Evolutionary conservation across 1,140 invertebrate species (phyloP), one percentile per base, ranked within the genome.

Genomic region (Hylyphantes graminicola): DNA sequence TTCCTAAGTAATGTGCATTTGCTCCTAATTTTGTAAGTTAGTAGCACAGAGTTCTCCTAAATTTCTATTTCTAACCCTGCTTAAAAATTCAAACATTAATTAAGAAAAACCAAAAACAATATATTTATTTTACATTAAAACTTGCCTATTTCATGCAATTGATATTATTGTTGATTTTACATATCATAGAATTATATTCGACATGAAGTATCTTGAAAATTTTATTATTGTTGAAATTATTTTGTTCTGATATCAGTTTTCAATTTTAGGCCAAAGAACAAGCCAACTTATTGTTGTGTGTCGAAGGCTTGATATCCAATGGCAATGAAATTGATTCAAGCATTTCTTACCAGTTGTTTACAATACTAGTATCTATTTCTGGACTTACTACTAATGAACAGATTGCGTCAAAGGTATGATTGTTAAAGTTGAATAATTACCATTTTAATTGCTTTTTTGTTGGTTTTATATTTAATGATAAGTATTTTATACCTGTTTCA

Each of bases 201-300:
- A 35, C 35, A 35, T 2, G 5, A 35, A 35, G 5, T 59, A n/a
- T 59, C n/a, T 59, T 13, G 3, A 13, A 59, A 59, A 59, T 4
- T 59, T 12, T 59, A 13, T 13, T 9, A 59, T 59, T n/a, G n/a
- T 59, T 59, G 57, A n/a, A 59, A 59, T 12, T 59, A 9, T 35
- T 35, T 35, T 35, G 35, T 35, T 5, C 35, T 35, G 1, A 35
- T 35, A 35, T 6, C 3, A 13, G 57, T 9, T 59, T 9, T 13
- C 5, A 59, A n/a, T 75, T 75, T 48, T 57, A 83, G 81, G 50
- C 11, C 55, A 17, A 65, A 15, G 73, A 68, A 57, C 81, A 83
- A 75, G 72, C 81, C 10, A 74, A 75, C 75, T 68, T 83, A 53
- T 50, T 83, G 51, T 19, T 83, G 51, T 75, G 72, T 59, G 19